phyloP scores from a whole-genome alignment of 2,888 invertebrate genomes.

The Epinotia bilunana region DNA sequence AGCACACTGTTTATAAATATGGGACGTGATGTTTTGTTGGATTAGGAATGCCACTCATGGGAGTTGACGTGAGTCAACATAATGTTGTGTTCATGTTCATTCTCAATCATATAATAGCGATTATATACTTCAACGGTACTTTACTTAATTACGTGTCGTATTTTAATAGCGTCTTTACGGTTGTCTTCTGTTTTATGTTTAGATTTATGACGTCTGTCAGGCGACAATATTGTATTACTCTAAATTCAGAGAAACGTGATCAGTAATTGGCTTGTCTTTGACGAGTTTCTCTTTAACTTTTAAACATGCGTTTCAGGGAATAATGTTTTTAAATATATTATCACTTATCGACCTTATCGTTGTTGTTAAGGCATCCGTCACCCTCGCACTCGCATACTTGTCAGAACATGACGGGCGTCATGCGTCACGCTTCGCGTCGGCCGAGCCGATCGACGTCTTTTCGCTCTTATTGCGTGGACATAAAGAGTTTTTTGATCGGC shows the following conservation, averaged over 20 bases:
- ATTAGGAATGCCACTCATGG: background rate
- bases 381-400: no score
- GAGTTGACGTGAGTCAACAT: background rate
- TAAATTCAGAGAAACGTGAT: background rate
- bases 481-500: no score
- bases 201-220: background rate
- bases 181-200: background rate
- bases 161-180: background rate
- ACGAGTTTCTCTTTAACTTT: no score
- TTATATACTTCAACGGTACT: background rate
- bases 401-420: no score
- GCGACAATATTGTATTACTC: background rate
- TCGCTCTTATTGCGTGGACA: no score
- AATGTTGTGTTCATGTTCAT: background rate
- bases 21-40: background rate
- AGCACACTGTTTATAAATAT: background rate
- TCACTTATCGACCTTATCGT: no score
- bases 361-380: no score
- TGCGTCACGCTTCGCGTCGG: no score
- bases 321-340: no score
- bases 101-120: background rate
- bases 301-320: background rate
- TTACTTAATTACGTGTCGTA: background rate
- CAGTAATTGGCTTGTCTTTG: conserved; percentile 7
- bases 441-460: no score